These are phyloP conservation scores for Meriones psammophilus DNA, from an alignment of 2,797 vertebrate species.

Conservation along the genomic window DNA sequence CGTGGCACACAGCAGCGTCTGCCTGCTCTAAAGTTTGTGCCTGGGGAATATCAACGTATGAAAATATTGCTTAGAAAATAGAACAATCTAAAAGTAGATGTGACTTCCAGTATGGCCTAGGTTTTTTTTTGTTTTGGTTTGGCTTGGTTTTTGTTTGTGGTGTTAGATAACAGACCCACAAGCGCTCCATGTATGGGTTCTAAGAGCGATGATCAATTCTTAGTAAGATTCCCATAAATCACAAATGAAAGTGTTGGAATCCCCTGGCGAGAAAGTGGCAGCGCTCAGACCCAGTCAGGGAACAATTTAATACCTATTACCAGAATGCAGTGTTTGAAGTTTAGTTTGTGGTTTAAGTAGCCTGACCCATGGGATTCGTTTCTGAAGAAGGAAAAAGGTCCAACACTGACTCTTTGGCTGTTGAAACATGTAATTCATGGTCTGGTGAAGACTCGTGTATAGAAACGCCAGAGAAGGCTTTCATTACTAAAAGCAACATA, in stretches of 20 bases:
- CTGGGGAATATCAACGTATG: not conserved
- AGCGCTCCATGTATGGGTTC: not conserved
- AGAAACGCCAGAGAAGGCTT: not conserved
- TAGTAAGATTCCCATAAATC: not conserved
- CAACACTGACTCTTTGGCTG: conserved; percentile 39
- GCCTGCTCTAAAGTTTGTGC: not conserved
- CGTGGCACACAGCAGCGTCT: not conserved
- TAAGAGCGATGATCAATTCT: conserved; percentile 9
- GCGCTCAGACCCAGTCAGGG: conserved; percentile 58
- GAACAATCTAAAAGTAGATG: not conserved
- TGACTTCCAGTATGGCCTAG: not conserved
- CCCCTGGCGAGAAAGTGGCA: not conserved
- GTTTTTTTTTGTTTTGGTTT: not conserved
- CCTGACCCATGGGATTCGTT: conserved; percentile 58
- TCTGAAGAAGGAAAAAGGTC: conserved; percentile 49
- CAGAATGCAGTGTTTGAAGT: conserved; percentile 28
- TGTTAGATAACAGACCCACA: not conserved
- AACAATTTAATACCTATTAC: conserved; percentile 55
- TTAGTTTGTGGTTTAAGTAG: conserved; percentile 59
- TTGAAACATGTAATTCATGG: conserved; percentile 52
- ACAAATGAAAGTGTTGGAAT: conserved; percentile 11
- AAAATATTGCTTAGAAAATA: conserved; percentile 27
- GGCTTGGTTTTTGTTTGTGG: not conserved
- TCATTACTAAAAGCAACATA: not conserved
- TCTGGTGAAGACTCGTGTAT: not conserved